A percentile compares a stretch with the other conserved stretches of the same genome.
Evolutionary conservation across 2,888 invertebrate genomes (phyloP).

Genomic region (Julus scandinavius): DNA sequence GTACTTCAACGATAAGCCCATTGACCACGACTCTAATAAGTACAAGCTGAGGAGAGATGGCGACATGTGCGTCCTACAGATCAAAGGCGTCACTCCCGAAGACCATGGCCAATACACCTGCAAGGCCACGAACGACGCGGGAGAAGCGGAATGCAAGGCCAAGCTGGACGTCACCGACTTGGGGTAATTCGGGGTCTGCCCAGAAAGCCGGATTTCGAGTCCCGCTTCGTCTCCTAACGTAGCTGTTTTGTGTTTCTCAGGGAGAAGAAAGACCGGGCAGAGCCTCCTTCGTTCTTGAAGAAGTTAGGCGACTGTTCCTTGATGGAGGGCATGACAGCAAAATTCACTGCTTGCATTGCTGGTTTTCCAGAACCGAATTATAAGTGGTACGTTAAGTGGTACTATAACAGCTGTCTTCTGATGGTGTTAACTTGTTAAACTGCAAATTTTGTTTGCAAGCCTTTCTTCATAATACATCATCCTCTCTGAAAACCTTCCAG

Average conservation of each 20-base stretch:
- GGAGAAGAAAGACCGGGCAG: conserved; percentile 78
- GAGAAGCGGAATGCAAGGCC: conserved; percentile 75
- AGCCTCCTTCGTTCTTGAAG: conserved; percentile 88
- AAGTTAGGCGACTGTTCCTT: conserved; percentile 88
- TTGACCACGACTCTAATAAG: conserved; percentile 73
- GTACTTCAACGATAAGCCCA: conserved; percentile 83
- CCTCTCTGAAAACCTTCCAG: conserved; percentile 58
- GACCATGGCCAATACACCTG: conserved; percentile 83
- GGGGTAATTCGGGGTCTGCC: no score
- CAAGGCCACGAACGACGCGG: conserved; percentile 82
- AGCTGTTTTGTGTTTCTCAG: conserved; percentile 68
- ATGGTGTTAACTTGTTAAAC: no score
- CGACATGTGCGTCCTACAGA: conserved; percentile 76
- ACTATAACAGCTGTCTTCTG: no score
- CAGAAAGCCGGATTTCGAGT: no score
- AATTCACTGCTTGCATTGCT: conserved; percentile 91
- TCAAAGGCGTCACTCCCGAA: conserved; percentile 74
- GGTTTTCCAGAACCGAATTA: conserved; percentile 89
- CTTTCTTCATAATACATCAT: no score
- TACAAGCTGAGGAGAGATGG: conserved; percentile 73
- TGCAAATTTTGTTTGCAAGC: no score
- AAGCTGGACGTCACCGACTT: conserved; percentile 72
- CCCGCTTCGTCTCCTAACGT: no score
- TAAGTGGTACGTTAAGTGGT: conserved; percentile 80
- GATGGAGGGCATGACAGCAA: conserved; percentile 86